Conservation (phyloP, 2,888 invertebrate genomes). For the Pseudanteris insignis region DNA sequence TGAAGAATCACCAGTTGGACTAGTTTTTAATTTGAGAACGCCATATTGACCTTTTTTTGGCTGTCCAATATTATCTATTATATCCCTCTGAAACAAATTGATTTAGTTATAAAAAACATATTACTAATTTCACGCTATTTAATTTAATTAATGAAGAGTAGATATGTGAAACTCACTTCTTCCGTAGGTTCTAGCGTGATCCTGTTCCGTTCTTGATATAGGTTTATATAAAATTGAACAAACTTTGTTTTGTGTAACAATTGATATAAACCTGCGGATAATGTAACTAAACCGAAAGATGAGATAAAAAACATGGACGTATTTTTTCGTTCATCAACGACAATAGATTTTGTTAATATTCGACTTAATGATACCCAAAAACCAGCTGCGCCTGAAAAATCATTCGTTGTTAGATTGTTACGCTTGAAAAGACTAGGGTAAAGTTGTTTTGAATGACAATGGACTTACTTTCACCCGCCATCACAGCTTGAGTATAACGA, state of each 20-base stretch:
- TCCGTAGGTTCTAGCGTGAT: conserved; percentile 87
- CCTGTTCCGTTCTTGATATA: conserved; percentile 79
- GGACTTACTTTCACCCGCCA: conserved; percentile 91
- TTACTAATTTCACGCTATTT: too few relatives aligned
- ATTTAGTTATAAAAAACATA: neutral
- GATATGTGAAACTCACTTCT: conserved; percentile 83
- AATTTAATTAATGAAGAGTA: too few relatives aligned
- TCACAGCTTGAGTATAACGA: conserved; percentile 90
- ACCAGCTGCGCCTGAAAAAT: conserved; percentile 78
- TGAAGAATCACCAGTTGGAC: conserved; percentile 67
- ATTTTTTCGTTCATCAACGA: conserved; percentile 80
- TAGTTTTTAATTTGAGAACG: conserved; percentile 79
- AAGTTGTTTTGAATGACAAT: too few relatives aligned
- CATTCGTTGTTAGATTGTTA: neutral
- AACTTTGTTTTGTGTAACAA: conserved; percentile 82
- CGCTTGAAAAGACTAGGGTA: too few relatives aligned
- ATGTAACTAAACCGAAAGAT: conserved; percentile 78
- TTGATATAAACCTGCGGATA: conserved; percentile 82
- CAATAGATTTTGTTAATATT: conserved; percentile 82
- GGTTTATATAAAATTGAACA: conserved; percentile 81
- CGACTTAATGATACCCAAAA: conserved; percentile 87
- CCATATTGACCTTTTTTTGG: conserved; percentile 74
- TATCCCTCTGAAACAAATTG: conserved; percentile 70
- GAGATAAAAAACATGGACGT: conserved; percentile 88
- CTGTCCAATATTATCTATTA: conserved; percentile 68